phyloP scores from a whole-genome alignment of 2,113 vertebrate species.

The Trichechus manatus region DNA sequence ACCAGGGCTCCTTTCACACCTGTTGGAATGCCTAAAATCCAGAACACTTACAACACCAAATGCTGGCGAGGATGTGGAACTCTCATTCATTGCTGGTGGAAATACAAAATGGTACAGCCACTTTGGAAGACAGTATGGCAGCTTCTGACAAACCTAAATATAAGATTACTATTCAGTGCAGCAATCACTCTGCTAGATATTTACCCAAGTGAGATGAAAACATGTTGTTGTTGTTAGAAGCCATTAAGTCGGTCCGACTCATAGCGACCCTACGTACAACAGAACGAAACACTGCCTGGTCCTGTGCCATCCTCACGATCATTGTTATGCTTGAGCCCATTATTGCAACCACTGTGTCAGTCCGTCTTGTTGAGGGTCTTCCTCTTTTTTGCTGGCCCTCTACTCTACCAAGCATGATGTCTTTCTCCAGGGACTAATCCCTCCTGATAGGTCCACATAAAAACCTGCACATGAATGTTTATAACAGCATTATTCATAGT shows the following conservation, averaged over 20 bases:
- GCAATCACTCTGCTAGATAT: background rate
- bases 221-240: background rate
- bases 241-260: too few relatives aligned
- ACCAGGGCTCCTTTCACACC: background rate
- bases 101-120: background rate
- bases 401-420: too few relatives aligned
- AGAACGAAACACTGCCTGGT: too few relatives aligned
- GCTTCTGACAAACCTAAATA: background rate
- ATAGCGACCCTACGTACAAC: too few relatives aligned
- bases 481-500: background rate
- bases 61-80: background rate
- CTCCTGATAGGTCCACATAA: background rate
- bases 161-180: background rate
- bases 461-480: too few relatives aligned
- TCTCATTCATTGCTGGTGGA: background rate
- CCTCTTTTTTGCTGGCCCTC: too few relatives aligned
- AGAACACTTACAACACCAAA: background rate
- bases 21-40: background rate
- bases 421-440: too few relatives aligned
- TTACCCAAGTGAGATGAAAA: background rate
- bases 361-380: too few relatives aligned
- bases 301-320: too few relatives aligned
- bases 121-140: background rate
- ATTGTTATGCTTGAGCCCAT: too few relatives aligned
- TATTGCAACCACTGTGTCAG: too few relatives aligned